Conservation (phyloP, 2,888 invertebrate genomes). For the Branchinecta sandiegonensis region DNA sequence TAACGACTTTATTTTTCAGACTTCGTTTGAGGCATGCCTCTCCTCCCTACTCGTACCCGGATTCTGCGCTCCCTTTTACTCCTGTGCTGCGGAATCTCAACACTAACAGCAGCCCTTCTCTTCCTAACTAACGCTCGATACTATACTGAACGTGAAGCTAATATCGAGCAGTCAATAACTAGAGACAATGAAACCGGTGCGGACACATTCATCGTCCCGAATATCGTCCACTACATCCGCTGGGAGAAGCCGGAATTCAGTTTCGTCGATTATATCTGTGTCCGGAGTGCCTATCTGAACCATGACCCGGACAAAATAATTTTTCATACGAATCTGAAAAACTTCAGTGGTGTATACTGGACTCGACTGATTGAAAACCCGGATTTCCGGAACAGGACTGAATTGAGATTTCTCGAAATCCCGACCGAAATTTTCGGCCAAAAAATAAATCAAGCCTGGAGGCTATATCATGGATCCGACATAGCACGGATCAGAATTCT, state of each 20-base stretch:
- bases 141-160: too few species aligned
- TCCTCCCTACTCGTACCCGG: too few species aligned
- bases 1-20: too few species aligned
- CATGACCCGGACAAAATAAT: constrained; percentile 21
- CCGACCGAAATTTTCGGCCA: constrained; percentile 22
- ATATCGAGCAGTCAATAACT: too few species aligned
- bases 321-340: constrained; percentile 21
- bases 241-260: constrained; percentile 27
- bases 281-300: constrained; percentile 28
- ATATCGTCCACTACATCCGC: constrained; percentile 23
- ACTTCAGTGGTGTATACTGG: constrained; percentile 28
- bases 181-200: constrained; percentile 21
- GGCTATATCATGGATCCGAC: constrained; percentile 25
- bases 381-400: constrained; percentile 17
- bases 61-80: too few species aligned
- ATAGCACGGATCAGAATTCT: constrained; percentile 29
- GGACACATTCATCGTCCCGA: constrained; percentile 22
- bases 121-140: too few species aligned
- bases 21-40: too few species aligned
- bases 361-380: constrained; percentile 22
- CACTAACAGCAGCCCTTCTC: too few species aligned
- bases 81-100: too few species aligned
- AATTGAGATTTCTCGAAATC: constrained; percentile 17
- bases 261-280: constrained; percentile 28
- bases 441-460: constrained; percentile 19